A percentile compares a stretch with the other conserved stretches of the same genome.
Evolutionary conservation across 2,797 vertebrate genomes (phyloP).

Genomic region (Melanotaenia boesemani): DNA sequence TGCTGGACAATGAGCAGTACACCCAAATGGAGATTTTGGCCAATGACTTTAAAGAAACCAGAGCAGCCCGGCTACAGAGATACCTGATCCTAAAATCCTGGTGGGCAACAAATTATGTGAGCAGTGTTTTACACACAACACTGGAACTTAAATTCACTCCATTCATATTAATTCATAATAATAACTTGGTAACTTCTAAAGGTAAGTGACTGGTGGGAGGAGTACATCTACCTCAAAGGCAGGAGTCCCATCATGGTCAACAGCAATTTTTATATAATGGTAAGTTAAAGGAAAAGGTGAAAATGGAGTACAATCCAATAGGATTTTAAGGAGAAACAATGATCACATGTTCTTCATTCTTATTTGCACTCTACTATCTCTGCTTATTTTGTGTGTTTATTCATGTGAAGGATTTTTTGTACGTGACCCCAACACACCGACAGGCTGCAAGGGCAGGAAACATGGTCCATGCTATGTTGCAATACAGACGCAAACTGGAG

Average conservation of each 20-base stretch:
- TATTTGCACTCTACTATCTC: background rate
- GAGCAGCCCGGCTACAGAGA: constrained; percentile 89
- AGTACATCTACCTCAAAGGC: constrained; percentile 92
- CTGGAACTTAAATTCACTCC: background rate
- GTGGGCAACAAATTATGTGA: constrained; percentile 95
- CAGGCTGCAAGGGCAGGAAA: constrained; percentile 93
- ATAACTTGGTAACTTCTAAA: constrained; percentile 52
- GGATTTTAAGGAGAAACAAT: background rate
- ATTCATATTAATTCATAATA: background rate
- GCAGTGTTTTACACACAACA: constrained; percentile 52
- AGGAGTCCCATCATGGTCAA: constrained; percentile 94
- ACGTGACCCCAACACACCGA: constrained; percentile 84
- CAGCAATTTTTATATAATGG: constrained; percentile 96
- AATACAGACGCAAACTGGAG: constrained; percentile 92
- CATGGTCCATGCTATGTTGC: constrained; percentile 89
- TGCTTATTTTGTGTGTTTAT: constrained; percentile 9
- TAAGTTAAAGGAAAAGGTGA: constrained; percentile 57
- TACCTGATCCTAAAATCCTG: constrained; percentile 93
- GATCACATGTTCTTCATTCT: background rate
- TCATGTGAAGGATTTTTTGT: constrained; percentile 88
- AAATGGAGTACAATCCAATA: background rate
- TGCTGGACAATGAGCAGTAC: constrained; percentile 86
- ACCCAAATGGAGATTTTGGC: constrained; percentile 87
- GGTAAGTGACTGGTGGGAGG: constrained; percentile 99
- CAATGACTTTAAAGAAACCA: constrained; percentile 87